These are phyloP conservation scores for Ochlodes sylvanus DNA, from an alignment of 2,888 invertebrate genomes.

Conservation along the genomic window DNA sequence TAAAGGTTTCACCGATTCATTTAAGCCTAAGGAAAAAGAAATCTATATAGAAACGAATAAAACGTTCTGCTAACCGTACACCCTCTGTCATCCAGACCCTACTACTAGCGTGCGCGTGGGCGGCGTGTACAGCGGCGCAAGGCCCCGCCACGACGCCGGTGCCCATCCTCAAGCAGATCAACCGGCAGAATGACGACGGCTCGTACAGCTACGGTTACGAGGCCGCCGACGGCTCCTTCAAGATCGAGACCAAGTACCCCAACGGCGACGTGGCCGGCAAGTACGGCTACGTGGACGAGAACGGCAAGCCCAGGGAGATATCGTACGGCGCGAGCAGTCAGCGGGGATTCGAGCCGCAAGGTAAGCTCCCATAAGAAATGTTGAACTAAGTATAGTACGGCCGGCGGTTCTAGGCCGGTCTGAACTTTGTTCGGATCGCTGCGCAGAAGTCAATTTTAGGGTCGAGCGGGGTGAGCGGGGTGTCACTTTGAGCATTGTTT, in stretches of 20 bases:
- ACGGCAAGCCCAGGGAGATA: conserved; percentile 90
- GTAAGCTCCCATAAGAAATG: conserved; percentile 64
- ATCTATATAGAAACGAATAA: too few relatives aligned
- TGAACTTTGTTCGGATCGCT: too few relatives aligned
- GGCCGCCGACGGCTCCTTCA: conserved; percentile 94
- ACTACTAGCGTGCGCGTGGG: conserved; percentile 46
- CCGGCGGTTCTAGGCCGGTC: too few relatives aligned
- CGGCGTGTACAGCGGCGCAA: conserved; percentile 63
- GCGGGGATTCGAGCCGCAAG: conserved; percentile 93
- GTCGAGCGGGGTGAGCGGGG: too few relatives aligned
- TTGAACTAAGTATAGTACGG: too few relatives aligned
- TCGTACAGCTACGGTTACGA: conserved; percentile 97
- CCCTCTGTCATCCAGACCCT: conserved; percentile 42
- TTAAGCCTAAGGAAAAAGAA: too few relatives aligned
- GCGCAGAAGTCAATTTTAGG: too few relatives aligned
- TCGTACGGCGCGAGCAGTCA: conserved; percentile 94
- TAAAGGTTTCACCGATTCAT: too few relatives aligned
- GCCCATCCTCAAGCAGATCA: conserved; percentile 93
- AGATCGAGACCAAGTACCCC: conserved; percentile 93
- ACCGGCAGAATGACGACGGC: conserved; percentile 94
- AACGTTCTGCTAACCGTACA: not conserved
- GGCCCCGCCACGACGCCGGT: conserved; percentile 89
- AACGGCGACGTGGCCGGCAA: conserved; percentile 95
- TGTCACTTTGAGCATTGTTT: too few relatives aligned
- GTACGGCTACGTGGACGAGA: conserved; percentile 95